A percentile compares a stretch with the other conserved stretches of the same genome.
Evolutionary conservation across 53 echinoderm and acorn worm genomes (phyloP).

Genomic region (Echinometra lucunter): DNA sequence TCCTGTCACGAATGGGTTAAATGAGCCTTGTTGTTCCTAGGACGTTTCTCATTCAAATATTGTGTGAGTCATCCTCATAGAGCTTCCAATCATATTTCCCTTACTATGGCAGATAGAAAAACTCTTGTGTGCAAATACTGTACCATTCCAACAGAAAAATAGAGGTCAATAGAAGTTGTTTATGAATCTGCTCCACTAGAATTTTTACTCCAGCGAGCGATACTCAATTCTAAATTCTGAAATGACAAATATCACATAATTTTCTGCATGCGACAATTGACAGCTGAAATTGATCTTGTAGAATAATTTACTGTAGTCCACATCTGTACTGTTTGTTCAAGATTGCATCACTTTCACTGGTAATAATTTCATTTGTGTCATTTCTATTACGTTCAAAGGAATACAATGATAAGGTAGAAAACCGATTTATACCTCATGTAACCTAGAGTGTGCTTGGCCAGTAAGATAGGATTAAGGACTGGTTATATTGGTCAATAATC

Average conservation of each 20-base stretch:
- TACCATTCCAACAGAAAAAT: background rate
- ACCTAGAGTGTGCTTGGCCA: background rate
- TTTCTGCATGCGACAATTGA: background rate
- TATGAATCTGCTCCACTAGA: background rate
- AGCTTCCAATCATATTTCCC: background rate
- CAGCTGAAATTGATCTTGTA: background rate
- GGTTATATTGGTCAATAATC: background rate
- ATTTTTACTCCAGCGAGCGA: background rate
- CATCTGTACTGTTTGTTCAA: background rate
- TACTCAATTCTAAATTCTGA: no score
- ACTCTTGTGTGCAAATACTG: background rate
- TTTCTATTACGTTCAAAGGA: no score
- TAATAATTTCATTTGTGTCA: no score
- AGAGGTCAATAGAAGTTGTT: background rate
- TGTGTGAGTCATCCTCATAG: background rate
- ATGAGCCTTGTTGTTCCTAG: background rate
- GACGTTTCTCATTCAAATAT: background rate
- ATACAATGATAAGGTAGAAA: no score
- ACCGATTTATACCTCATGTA: no score
- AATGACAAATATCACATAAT: no score
- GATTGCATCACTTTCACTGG: no score
- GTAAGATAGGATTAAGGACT: background rate
- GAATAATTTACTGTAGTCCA: background rate
- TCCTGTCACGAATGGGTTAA: no score
- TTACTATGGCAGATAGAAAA: background rate